A percentile compares a stretch with the other conserved stretches of the same genome.
Evolutionary conservation across 2,888 invertebrate species (phyloP).

Genomic region (Spilarctia lutea): DNA sequence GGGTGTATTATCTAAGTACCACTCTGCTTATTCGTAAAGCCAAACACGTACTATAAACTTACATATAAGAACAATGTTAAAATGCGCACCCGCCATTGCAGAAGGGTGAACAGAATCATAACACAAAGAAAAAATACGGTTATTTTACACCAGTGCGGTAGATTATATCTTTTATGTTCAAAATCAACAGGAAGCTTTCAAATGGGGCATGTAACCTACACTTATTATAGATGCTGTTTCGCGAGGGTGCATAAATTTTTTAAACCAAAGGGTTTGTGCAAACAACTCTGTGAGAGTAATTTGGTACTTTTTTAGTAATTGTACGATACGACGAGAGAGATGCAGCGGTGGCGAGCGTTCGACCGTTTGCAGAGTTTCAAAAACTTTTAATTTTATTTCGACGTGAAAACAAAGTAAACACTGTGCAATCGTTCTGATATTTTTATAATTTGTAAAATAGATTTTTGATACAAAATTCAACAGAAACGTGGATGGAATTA

Average conservation of each 20-base stretch:
- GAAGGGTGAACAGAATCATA: conserved; percentile 78
- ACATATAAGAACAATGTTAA: conserved; percentile 63
- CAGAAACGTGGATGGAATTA: conserved; percentile 32
- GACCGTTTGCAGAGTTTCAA: conserved; percentile 56
- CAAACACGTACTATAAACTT: conserved; percentile 68
- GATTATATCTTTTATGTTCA: conserved; percentile 85
- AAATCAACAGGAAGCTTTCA: conserved; percentile 86
- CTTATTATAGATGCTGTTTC: conserved; percentile 82
- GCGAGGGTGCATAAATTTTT: conserved; percentile 83
- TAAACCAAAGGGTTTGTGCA: conserved; percentile 78
- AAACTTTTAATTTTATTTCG: conserved; percentile 73
- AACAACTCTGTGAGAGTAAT: conserved; percentile 67
- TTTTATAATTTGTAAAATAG: conserved; percentile 67
- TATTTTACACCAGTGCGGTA: conserved; percentile 86
- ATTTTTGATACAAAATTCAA: conserved; percentile 62
- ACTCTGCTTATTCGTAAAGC: conserved; percentile 57
- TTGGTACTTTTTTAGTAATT: conserved; percentile 68
- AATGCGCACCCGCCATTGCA: conserved; percentile 68
- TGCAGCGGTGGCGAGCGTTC: conserved; percentile 44
- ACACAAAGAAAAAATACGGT: conserved; percentile 84
- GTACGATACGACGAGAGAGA: conserved; percentile 55
- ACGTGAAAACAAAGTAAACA: conserved; percentile 67
- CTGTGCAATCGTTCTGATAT: conserved; percentile 61
- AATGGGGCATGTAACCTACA: conserved; percentile 87
- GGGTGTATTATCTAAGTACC: conserved; percentile 36